Percentiles rank a stretch among this genome's conserved stretches.
phyloP scores from a whole-genome alignment of 2,113 vertebrate genomes.

The Dicaeum eximium region DNA sequence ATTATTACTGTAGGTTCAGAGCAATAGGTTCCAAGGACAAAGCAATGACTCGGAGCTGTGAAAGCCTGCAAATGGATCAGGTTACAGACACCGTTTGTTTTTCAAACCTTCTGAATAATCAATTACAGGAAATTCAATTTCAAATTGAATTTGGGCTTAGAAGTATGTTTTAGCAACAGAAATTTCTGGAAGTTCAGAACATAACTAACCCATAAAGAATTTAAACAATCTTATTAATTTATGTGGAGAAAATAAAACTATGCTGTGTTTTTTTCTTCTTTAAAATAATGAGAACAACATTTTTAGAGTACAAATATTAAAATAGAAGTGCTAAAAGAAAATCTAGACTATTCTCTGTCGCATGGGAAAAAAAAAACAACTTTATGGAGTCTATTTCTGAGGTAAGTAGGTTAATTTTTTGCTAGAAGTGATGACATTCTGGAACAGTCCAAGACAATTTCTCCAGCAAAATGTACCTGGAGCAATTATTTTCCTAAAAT shows the following conservation, averaged over 20 bases:
- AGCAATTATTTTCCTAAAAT: neutral
- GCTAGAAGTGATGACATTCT: neutral
- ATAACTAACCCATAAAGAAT: neutral
- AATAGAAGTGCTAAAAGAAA: neutral
- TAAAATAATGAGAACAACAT: neutral
- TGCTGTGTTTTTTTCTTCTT: neutral
- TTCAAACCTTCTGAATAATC: constrained; percentile 15
- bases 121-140: constrained; percentile 10
- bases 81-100: neutral
- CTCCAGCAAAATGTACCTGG: neutral
- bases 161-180: neutral
- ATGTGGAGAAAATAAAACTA: neutral
- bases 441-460: neutral
- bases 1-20: constrained; percentile 68
- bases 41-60: neutral
- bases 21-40: constrained; percentile 57
- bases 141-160: neutral
- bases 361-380: neutral
- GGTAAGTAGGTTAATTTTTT: neutral
- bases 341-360: neutral
- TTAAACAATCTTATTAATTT: neutral
- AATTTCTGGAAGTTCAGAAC: neutral
- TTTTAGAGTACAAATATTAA: neutral
- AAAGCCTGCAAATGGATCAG: neutral
- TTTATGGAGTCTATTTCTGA: neutral